Base-by-base conservation (phyloP, 2,113 vertebrate species). In the Oceanodroma tethys region DNA sequence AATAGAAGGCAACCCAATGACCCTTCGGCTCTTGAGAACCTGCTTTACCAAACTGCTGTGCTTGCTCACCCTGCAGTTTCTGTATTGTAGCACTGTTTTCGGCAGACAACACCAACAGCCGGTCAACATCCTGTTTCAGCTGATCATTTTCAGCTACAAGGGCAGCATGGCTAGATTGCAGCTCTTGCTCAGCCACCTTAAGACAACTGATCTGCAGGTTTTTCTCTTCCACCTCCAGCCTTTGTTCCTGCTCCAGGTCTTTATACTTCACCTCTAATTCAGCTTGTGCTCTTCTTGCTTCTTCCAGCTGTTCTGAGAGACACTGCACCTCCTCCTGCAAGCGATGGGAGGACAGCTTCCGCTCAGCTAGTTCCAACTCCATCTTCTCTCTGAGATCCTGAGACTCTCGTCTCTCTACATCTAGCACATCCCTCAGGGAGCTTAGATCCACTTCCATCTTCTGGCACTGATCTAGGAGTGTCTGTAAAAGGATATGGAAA, bases 361-460 rank as follows among this genome's bases (percentile, higher is more conserved):
- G 95, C 95, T 98, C 97, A 14, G 97, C 94, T 21, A 99, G 59
- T 72, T 99, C 98, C 53, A 97, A 94, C 90, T 98, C 98, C 91
- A 98, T 75, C 81, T 92, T 96, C 80, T 98, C 93, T 60, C 96
- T 92, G 23, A 96, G 42, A 71, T 80, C 84, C 36, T 5, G 93
- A 23, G 83, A 93, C 32, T 92, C 86, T 65, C 42, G 96, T 95
- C 93, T 98, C 94, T 99, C 98, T 22, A 95, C 94, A 91, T 99
- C 98, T 22, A 98, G 78, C 42, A 70, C 84, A 50, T 82, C 97
- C 29, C 79, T 91, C 43, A 98, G 71, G 58, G 98, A 98, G 10
- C 59, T 95, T 48, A 98, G 94, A 73, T 99, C 98, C 74, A 95
- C 84, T 94, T 99, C 99, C 96, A 99, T 98, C 93, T 98, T 97